A percentile compares a stretch with the other conserved stretches of the same genome.
Evolutionary conservation across 2,888 invertebrate genomes (phyloP).

Genomic region (Deladenus siricidicola): DNA sequence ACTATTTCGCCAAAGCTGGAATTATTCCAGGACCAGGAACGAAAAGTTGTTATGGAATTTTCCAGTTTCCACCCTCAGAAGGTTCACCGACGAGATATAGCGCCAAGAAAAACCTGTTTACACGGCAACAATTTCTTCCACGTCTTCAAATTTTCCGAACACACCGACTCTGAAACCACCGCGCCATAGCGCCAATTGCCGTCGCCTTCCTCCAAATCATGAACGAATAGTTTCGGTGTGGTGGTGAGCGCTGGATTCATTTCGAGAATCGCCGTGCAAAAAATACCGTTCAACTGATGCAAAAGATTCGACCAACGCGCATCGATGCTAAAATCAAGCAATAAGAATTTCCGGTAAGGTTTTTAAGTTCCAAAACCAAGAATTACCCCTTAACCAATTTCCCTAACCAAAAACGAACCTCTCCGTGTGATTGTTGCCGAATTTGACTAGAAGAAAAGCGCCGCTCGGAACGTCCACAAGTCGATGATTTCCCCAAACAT

Average conservation of each 20-base stretch:
- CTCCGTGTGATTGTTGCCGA: slow-evolving; percentile 5
- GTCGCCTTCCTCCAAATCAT: neutral
- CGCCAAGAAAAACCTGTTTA: slow-evolving; percentile 61
- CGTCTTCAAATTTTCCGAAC: slow-evolving; percentile 96
- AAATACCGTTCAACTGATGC: slow-evolving; percentile 81
- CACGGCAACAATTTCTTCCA: slow-evolving; percentile 96
- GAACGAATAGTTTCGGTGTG: slow-evolving; percentile 71
- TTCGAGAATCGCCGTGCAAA: slow-evolving; percentile 92
- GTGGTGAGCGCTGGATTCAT: slow-evolving; percentile 76
- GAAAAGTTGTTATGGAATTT: too few relatives aligned
- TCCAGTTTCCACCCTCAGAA: too few relatives aligned
- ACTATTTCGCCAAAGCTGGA: too few relatives aligned
- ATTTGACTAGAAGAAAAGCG: slow-evolving; percentile 20
- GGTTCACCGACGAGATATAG: too few relatives aligned
- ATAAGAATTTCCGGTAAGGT: slow-evolving; percentile 6
- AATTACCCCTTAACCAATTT: neutral
- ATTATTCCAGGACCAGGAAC: too few relatives aligned
- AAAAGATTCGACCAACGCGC: slow-evolving; percentile 75
- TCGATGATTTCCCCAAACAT: slow-evolving; percentile 25
- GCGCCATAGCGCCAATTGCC: slow-evolving; percentile 65
- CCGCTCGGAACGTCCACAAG: slow-evolving; percentile 27
- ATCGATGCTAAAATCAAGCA: slow-evolving; percentile 63
- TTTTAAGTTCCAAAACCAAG: neutral
- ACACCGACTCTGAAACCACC: slow-evolving; percentile 89
- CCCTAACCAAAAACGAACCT: neutral